A percentile compares a stretch with the other conserved stretches of the same genome.
phyloP scores from a whole-genome alignment of 2,888 invertebrate species.

The Pseudanteris insignis region DNA sequence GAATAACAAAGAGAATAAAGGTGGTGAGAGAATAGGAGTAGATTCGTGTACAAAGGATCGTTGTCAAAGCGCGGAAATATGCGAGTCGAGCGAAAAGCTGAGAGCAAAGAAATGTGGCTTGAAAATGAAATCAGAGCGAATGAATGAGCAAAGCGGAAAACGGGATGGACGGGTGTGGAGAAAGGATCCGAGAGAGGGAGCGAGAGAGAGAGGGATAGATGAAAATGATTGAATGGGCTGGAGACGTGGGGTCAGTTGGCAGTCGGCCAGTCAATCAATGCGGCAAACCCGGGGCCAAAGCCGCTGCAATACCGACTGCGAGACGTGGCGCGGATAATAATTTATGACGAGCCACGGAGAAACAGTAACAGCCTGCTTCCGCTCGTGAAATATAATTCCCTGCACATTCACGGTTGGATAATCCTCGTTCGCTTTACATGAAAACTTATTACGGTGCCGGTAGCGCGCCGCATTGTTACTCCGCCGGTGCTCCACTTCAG shows the following conservation, averaged over 20 bases:
- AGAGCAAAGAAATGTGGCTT: neutral
- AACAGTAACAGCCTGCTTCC: conserved; percentile 63
- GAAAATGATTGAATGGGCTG: conserved; percentile 33
- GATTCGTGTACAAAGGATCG: too few relatives aligned
- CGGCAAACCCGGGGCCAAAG: conserved; percentile 33
- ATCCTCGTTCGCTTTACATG: conserved; percentile 64
- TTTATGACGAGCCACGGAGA: conserved; percentile 56
- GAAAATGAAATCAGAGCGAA: conserved; percentile 20
- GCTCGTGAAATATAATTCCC: conserved; percentile 65
- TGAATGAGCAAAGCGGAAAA: conserved; percentile 9
- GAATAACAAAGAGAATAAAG: neutral
- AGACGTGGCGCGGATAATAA: conserved; percentile 48
- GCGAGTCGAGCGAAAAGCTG: too few relatives aligned
- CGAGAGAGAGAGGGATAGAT: conserved; percentile 20
- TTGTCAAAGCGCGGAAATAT: neutral
- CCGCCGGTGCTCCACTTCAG: conserved; percentile 48
- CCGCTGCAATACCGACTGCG: conserved; percentile 34
- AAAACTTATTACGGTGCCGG: conserved; percentile 63
- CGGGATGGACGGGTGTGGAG: neutral
- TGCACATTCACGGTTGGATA: conserved; percentile 65
- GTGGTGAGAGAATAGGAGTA: too few relatives aligned
- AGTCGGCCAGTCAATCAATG: conserved; percentile 39
- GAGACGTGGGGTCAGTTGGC: conserved; percentile 38
- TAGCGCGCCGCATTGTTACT: conserved; percentile 50
- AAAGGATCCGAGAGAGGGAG: conserved; percentile 6